Base-by-base conservation (phyloP, 2,888 invertebrate genomes). In the Drosophila borborema region DNA sequence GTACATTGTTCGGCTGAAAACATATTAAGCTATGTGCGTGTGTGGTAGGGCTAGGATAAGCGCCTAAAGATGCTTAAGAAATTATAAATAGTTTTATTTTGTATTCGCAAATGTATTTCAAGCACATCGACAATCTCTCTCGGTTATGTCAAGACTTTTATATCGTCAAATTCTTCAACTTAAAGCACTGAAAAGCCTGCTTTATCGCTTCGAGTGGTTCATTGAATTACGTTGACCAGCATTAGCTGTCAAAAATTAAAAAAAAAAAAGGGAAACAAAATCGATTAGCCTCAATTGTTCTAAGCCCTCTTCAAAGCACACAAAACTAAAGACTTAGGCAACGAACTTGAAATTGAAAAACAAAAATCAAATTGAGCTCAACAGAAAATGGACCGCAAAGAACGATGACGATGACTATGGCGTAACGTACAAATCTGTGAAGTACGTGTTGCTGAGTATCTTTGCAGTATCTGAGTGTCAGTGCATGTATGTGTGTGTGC, bases 201-300 rank as follows among this genome's bases (percentile, higher is more conserved):
- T 63, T 38, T 20, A 63, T 60, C 51, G 71, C 59, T 77, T 77
- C 45, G 62, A 77, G 74, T 64, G 77, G 74, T 67, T 74, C 61
- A 81, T 77, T 68, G 77, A 74, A 83, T 80, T 76, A 72, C 67
- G 76, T 73, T 62, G 78, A 68, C 73, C 86, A 80, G 83, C 86
- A 80, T 82, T 73, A 86, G 82, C 86, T 83, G 83, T 86, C 86
- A 71, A 77, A 80, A 81, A 81, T 72, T 69, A 67, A 75, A 63
- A 67, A 81, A 77, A 43, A 80, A 82, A 81, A 83, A 69, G 70
- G 61, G 20, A 65, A 81, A 80, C 77, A 81, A 82, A 82, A 83
- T 86, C 84, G 85, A 84, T 84, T 84, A 84, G 84, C 84, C 86
- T 82, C 81, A 84, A 84, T 86, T 85, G 82, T 84, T 84, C 86